phyloP scores from a whole-genome alignment of 1,140 invertebrate genomes.

The Drosophila trapezifrons region DNA sequence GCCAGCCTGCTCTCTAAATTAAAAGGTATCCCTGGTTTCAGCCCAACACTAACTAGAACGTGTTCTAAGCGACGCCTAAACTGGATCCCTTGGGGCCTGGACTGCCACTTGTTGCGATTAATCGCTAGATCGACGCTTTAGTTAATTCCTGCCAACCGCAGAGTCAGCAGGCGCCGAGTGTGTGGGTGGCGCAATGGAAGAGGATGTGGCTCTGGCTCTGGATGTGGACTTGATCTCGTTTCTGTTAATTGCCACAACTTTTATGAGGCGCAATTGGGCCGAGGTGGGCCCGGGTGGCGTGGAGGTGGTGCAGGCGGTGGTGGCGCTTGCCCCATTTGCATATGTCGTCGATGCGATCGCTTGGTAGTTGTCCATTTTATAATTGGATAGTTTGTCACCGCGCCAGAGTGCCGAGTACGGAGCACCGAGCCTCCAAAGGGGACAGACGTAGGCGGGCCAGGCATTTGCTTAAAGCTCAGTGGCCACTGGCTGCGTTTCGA shows the following conservation, averaged over 20 bases:
- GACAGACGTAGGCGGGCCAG: conserved; percentile 26
- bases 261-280: conserved; percentile 62
- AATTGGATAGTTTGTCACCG: conserved; percentile 76
- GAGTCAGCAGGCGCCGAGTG: conserved; percentile 52
- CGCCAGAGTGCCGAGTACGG: conserved; percentile 3
- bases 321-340: conserved; percentile 57
- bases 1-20: neutral
- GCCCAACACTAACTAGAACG: too few species aligned
- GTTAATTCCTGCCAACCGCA: conserved; percentile 65
- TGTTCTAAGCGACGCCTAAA: conserved; percentile 17
- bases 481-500: conserved; percentile 46
- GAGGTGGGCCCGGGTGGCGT: neutral
- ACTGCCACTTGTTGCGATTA: conserved; percentile 73
- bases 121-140: conserved; percentile 78
- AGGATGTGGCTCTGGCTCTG: neutral
- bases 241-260: conserved; percentile 75
- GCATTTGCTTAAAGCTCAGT: conserved; percentile 42
- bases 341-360: conserved; percentile 48
- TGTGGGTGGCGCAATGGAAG: conserved; percentile 61
- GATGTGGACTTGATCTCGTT: conserved; percentile 56
- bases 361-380: conserved; percentile 55
- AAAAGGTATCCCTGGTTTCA: neutral
- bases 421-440: neutral
- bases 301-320: conserved; percentile 37
- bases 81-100: neutral